Evolutionary conservation across 2,888 invertebrate species (phyloP).

Genomic region (Sipunculus nudus): DNA sequence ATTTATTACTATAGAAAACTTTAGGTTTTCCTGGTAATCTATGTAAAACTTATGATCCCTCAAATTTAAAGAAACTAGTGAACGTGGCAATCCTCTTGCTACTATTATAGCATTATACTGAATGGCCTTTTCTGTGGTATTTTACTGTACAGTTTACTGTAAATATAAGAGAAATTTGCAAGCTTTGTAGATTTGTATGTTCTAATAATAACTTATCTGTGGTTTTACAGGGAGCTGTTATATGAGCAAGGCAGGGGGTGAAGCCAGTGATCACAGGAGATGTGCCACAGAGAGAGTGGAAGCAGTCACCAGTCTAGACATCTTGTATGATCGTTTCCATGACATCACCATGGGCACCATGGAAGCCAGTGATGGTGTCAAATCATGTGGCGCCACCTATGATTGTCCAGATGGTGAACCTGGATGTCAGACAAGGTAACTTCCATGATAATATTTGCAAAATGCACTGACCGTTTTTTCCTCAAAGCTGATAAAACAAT

Average conservation of each 20-base stretch:
- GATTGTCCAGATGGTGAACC: slow-evolving; percentile 62
- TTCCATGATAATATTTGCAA: too few species aligned
- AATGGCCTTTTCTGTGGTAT: not conserved
- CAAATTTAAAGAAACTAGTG: too few species aligned
- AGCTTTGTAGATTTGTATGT: not conserved
- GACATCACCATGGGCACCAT: slow-evolving; percentile 65
- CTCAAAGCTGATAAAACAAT: not conserved
- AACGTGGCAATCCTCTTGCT: too few species aligned
- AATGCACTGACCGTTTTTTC: not conserved
- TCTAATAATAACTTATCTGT: not conserved
- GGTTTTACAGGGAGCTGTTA: slow-evolving; percentile 57
- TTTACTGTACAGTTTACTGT: not conserved
- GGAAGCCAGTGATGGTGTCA: slow-evolving; percentile 63
- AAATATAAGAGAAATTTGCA: not conserved
- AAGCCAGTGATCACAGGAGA: slow-evolving; percentile 53
- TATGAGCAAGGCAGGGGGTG: slow-evolving; percentile 57
- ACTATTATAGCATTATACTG: too few species aligned
- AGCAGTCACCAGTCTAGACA: slow-evolving; percentile 67
- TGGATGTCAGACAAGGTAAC: slow-evolving; percentile 63
- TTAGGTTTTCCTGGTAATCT: too few species aligned
- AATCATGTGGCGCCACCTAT: slow-evolving; percentile 63
- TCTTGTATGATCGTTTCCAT: slow-evolving; percentile 66
- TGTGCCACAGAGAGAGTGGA: slow-evolving; percentile 67
- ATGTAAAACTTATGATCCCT: too few species aligned
- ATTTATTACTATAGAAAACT: too few species aligned